Conservation (phyloP, 2,113 vertebrate species). For the Danio rerio region GRCz12tu NC_133180.1:35622001-35622500, state of each 20-base stretch:
- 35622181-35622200: neutral
- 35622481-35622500: slow-evolving; percentile 39
- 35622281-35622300: slow-evolving; percentile 49
- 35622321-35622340: slow-evolving; percentile 66
- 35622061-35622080: neutral
- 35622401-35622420: slow-evolving; percentile 80
- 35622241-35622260: neutral
- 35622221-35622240: neutral
- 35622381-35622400: slow-evolving; percentile 80
- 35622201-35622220: slow-evolving; percentile 5
- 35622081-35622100: neutral
- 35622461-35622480: slow-evolving; percentile 37
- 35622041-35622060: neutral
- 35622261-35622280: neutral
- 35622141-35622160: slow-evolving; percentile 55
- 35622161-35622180: slow-evolving; percentile 49
- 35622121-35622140: slow-evolving; percentile 28
- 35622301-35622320: slow-evolving; percentile 55
- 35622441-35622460: slow-evolving; percentile 51
- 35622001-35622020: slow-evolving; percentile 7
- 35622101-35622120: neutral
- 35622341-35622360: slow-evolving; percentile 88
- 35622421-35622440: slow-evolving; percentile 65
- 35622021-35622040: neutral
- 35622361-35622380: slow-evolving; percentile 78